These are phyloP conservation scores for Centropus bengalensis DNA, from an alignment of 2,113 vertebrate species.

Conservation along the genomic window DNA sequence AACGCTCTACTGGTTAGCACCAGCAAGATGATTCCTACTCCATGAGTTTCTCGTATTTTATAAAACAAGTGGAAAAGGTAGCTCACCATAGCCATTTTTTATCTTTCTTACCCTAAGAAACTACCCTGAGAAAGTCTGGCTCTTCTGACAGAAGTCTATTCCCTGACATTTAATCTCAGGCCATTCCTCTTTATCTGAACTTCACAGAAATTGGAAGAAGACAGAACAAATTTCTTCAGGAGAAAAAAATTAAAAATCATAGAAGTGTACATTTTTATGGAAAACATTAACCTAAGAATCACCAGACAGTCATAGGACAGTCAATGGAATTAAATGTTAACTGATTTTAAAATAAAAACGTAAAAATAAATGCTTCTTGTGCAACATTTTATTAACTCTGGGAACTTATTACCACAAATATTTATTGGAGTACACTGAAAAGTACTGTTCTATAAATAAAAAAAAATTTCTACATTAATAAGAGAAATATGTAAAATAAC, in stretches of 20 bases:
- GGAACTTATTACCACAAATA: slow-evolving; percentile 5
- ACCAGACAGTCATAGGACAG: not conserved
- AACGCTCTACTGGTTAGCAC: not conserved
- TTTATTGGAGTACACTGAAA: not conserved
- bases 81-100: not conserved
- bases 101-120: not conserved
- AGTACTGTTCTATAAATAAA: slow-evolving; percentile 14
- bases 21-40: not conserved
- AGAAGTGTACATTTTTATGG: not conserved
- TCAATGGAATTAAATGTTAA: not conserved
- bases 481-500: not conserved
- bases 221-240: not conserved
- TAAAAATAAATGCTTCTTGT: not conserved
- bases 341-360: not conserved
- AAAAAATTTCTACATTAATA: not conserved
- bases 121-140: not conserved
- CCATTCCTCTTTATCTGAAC: not conserved
- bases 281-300: not conserved
- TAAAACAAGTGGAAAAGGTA: not conserved
- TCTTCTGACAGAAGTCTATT: not conserved
- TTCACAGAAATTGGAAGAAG: not conserved
- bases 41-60: not conserved
- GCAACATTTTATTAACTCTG: not conserved
- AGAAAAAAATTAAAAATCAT: not conserved
- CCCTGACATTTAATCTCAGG: not conserved